Evolutionary conservation across 2,113 vertebrate species (phyloP), one percentile per base, ranked within the genome.

Genomic region (Perca schrenkii): DNA sequence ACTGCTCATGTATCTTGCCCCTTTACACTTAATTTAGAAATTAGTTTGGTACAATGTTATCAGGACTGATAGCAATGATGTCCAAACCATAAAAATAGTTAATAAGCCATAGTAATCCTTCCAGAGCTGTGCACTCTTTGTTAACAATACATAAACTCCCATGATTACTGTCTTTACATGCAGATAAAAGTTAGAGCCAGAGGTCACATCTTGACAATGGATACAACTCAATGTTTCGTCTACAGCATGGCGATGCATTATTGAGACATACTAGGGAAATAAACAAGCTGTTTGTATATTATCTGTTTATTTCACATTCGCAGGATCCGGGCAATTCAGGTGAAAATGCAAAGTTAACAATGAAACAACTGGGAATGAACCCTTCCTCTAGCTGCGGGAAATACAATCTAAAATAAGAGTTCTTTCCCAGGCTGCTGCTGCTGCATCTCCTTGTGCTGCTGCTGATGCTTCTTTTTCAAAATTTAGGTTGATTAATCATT

Each of bases 401-500:
- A 81, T 52, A n/a, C 62, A 58, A 71, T 65, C 75, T 47, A 16
- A 74, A 61, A 80, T 69, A 22, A 50, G 47, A 36, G 47, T 49
- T 64, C n/a, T 75, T 79, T 76, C 47, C 49, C 57, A 17, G 14
- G 22, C 71, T 71, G 15, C 25, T 67, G 63, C 43, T 71, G 47
- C 31, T 53, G 47, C 46, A 16, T 14, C 47, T 72, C 13, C n/a
- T 56, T 5, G 2, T 67, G 54, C 54, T 73, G 54, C 70, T 73
- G 67, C 50, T 77, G 56, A 49, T 73, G 77, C 63, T 46, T 50
- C 28, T 77, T 66, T 79, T 85, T 69, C 52, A 72, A 76, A 85
- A 83, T 89, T 91, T 88, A 47, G 67, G 70, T 31, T 79, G 58
- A 89, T 90, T 79, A 89, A 91, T 90, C 74, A 90, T 93, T 91